Evolutionary conservation across 2,113 vertebrate genomes (phyloP).

Genomic region (Phocoena sinus): DNA sequence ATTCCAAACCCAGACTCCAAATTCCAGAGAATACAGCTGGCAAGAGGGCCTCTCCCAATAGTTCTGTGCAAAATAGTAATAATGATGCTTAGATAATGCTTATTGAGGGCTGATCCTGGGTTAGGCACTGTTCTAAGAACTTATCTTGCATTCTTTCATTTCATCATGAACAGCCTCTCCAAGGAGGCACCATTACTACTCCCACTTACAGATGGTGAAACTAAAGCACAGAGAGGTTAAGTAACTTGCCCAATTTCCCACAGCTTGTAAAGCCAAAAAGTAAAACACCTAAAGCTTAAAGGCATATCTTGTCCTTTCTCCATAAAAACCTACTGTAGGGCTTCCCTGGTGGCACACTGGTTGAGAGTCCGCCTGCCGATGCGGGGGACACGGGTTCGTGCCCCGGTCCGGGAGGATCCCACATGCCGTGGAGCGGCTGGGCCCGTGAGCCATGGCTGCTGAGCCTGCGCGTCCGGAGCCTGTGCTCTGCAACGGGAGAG

Average conservation of each 20-base stretch:
- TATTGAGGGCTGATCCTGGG: not conserved
- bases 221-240: not conserved
- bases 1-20: not conserved
- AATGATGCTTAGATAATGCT: not conserved
- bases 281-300: not conserved
- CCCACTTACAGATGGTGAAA: not conserved
- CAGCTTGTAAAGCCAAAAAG: not conserved
- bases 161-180: not conserved
- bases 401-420: too few relatives aligned
- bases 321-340: not conserved
- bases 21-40: not conserved
- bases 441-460: too few relatives aligned
- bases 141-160: not conserved
- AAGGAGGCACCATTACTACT: not conserved
- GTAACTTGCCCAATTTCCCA: not conserved
- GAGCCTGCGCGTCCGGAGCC: too few relatives aligned
- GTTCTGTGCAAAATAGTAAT: not conserved
- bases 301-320: not conserved
- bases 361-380: too few relatives aligned
- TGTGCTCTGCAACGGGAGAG: too few relatives aligned
- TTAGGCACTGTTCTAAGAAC: not conserved
- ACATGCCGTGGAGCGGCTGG: too few relatives aligned
- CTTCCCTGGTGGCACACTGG: too few relatives aligned
- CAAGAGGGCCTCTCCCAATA: not conserved
- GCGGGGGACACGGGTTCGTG: too few relatives aligned